phyloP scores from a whole-genome alignment of 2,797 vertebrate genomes.

The Sparus aurata region DNA sequence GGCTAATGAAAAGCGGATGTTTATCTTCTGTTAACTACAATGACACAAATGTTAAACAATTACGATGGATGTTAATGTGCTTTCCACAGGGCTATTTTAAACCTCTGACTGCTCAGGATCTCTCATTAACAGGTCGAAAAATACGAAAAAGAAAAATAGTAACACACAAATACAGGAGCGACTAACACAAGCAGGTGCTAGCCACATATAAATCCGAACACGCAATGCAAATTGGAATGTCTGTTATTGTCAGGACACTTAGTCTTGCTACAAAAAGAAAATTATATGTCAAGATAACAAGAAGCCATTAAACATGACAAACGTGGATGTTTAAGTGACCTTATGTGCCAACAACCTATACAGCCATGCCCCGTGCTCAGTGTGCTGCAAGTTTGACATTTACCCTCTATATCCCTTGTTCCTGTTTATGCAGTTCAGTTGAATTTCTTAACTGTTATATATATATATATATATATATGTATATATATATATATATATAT shows the following conservation, averaged over 20 bases:
- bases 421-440: not conserved
- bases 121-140: slow-evolving; percentile 20
- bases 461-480: too few species aligned
- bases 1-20: not conserved
- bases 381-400: not conserved
- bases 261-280: not conserved
- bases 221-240: not conserved
- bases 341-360: not conserved
- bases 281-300: not conserved
- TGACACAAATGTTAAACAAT: not conserved
- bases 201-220: too few species aligned
- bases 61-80: not conserved
- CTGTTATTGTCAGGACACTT: not conserved
- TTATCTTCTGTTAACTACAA: not conserved
- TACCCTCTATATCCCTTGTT: not conserved
- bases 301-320: not conserved
- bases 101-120: slow-evolving; percentile 7
- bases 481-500: too few species aligned
- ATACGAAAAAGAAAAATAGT: not conserved
- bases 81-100: not conserved
- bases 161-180: not conserved
- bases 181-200: not conserved
- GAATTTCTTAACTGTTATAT: not conserved
- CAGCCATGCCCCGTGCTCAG: not conserved
- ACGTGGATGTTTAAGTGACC: not conserved